Evolutionary conservation across 2,797 vertebrate species (phyloP).

Genomic region (Delichon dasypus): DNA sequence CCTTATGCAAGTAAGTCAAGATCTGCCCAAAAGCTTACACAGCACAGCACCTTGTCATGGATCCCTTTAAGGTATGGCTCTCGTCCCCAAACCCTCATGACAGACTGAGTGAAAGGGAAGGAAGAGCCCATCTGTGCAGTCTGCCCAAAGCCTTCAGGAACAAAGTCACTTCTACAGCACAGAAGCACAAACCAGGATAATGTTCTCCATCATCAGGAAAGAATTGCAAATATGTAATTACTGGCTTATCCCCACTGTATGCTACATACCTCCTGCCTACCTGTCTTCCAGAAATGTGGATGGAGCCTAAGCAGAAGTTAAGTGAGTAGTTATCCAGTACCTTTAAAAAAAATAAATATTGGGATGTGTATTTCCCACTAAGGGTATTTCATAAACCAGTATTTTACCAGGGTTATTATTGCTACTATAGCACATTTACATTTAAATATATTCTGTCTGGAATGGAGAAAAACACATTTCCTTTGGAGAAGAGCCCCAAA

Average conservation of each 20-base stretch:
- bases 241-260: not conserved
- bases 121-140: not conserved
- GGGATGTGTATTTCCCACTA: not conserved
- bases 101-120: not conserved
- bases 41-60: not conserved
- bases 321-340: not conserved
- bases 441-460: not conserved
- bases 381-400: not conserved
- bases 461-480: slow-evolving; percentile 15
- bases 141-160: not conserved
- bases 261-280: slow-evolving; percentile 30
- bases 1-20: not conserved
- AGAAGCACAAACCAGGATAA: not conserved
- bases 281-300: not conserved
- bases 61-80: not conserved
- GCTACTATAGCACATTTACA: not conserved
- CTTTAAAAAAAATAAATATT: not conserved
- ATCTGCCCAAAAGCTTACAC: not conserved
- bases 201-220: slow-evolving; percentile 24
- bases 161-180: not conserved
- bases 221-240: slow-evolving; percentile 60
- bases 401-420: not conserved
- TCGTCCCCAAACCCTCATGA: not conserved
- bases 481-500: slow-evolving; percentile 19
- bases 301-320: not conserved